A percentile compares a stretch with the other conserved stretches of the same genome.
Evolutionary conservation across 2,113 vertebrate genomes (phyloP).

Genomic region (Mystacornis crossleyi): DNA sequence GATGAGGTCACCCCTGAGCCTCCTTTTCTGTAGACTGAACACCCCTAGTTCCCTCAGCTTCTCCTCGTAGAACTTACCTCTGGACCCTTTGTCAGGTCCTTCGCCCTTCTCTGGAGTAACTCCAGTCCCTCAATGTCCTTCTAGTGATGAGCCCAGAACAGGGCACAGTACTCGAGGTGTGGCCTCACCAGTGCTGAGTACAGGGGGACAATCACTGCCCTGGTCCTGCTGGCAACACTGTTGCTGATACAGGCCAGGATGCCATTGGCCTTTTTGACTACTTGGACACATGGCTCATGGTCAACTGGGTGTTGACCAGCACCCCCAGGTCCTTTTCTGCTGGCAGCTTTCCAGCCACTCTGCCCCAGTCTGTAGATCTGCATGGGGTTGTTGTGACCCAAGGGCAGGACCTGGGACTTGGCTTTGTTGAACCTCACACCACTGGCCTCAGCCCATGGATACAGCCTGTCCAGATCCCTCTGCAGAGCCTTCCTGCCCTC

Average conservation of each 20-base stretch:
- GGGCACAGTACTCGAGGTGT: accelerated
- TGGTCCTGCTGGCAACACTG: background rate
- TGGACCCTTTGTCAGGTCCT: background rate
- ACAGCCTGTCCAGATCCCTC: background rate
- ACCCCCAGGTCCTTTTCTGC: background rate
- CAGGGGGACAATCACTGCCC: accelerated
- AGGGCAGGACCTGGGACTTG: too few relatives aligned
- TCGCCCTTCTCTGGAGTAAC: background rate
- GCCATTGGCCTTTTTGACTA: too few relatives aligned
- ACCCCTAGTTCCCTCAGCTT: background rate
- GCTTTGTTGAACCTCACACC: background rate
- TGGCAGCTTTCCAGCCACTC: too few relatives aligned
- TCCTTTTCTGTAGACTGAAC: background rate
- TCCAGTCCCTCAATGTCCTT: background rate
- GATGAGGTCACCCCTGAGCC: background rate
- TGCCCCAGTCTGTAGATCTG: accelerated
- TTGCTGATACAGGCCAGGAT: background rate
- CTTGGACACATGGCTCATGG: background rate
- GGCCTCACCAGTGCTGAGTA: accelerated
- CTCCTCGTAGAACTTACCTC: background rate
- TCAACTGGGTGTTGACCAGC: background rate
- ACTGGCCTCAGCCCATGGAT: background rate
- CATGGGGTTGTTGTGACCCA: background rate
- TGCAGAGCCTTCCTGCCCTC: background rate
- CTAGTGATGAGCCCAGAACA: background rate